Percentiles rank a stretch among this genome's conserved stretches.
Conservation (phyloP, 2,797 vertebrate species). For the Poecilia gillii region DNA sequence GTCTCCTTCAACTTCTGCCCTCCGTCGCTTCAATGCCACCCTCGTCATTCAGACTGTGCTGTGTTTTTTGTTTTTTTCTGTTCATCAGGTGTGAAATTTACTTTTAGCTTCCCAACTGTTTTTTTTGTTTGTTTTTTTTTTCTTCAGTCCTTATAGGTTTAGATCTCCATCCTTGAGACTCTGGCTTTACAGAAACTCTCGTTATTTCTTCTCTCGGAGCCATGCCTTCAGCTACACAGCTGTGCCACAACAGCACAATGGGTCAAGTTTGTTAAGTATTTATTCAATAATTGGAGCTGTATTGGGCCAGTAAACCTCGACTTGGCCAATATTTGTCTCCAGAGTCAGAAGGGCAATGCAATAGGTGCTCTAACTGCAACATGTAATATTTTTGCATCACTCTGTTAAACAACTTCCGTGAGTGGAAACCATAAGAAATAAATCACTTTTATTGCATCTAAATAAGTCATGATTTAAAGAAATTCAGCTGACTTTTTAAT, state of each 20-base stretch:
- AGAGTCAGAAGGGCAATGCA: constrained; percentile 12
- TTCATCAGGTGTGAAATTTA: constrained; percentile 55
- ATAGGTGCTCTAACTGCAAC: constrained; percentile 20
- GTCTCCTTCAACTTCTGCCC: constrained; percentile 25
- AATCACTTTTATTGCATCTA: too few species aligned
- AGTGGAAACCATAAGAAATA: neutral
- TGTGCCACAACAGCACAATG: constrained; percentile 33
- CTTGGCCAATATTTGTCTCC: constrained; percentile 12
- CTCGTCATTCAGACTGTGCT: constrained; percentile 14
- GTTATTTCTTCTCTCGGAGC: constrained; percentile 55
- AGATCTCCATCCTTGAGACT: constrained; percentile 17
- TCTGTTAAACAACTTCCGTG: neutral
- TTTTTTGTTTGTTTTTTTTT: constrained; percentile 22
- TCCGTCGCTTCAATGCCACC: constrained; percentile 16
- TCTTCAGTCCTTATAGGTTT: constrained; percentile 7
- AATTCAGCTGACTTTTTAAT: neutral
- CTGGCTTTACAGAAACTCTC: constrained; percentile 33
- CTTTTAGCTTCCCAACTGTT: constrained; percentile 35
- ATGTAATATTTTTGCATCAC: constrained; percentile 6
- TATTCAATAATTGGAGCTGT: constrained; percentile 27
- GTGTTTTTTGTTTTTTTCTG: constrained; percentile 29
- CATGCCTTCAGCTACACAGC: constrained; percentile 24
- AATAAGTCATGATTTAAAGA: neutral
- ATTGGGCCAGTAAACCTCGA: constrained; percentile 11
- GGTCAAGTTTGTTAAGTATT: constrained; percentile 15